Percentiles rank a stretch among this genome's conserved stretches.
These are phyloP conservation scores for Brachyhypopomus gauderio DNA, from an alignment of 2,113 vertebrate species.

Conservation along the genomic window DNA sequence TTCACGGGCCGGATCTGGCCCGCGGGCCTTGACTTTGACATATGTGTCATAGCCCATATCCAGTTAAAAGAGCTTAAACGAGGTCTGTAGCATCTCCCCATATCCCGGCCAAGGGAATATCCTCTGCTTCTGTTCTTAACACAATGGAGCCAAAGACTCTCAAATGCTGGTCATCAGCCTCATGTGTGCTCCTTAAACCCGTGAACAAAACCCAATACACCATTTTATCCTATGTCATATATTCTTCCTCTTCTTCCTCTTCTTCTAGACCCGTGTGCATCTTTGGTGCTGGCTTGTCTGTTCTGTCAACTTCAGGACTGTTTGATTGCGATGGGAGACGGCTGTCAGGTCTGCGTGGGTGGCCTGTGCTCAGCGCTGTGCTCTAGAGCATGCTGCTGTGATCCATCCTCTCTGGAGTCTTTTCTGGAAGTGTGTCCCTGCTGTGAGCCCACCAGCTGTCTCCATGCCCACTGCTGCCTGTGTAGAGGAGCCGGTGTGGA, in stretches of 20 bases:
- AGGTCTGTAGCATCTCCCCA: too few species aligned
- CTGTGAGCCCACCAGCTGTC: slow-evolving; percentile 54
- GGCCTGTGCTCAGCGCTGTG: slow-evolving; percentile 63
- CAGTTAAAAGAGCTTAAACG: too few species aligned
- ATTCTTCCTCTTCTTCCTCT: not conserved
- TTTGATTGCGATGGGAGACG: slow-evolving; percentile 58
- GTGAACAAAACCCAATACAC: too few species aligned
- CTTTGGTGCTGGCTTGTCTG: slow-evolving; percentile 71
- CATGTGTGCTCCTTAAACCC: too few species aligned
- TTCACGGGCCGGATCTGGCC: too few species aligned
- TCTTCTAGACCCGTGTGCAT: slow-evolving; percentile 69
- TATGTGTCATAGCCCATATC: not conserved
- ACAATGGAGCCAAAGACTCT: too few species aligned
- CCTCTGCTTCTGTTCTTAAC: too few species aligned
- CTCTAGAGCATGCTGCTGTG: slow-evolving; percentile 55
- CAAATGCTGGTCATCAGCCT: too few species aligned
- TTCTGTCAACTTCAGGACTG: slow-evolving; percentile 76
- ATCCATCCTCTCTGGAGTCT: slow-evolving; percentile 59
- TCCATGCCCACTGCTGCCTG: slow-evolving; percentile 48
- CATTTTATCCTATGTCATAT: not conserved
- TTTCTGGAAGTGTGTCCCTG: slow-evolving; percentile 55
- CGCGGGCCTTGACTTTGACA: too few species aligned
- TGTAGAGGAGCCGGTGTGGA: slow-evolving; percentile 44
- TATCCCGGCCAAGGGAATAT: too few species aligned
- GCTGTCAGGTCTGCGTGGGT: slow-evolving; percentile 58